Conservation (phyloP, 2,113 vertebrate species). For the Pomatostomus ruficeps region DNA sequence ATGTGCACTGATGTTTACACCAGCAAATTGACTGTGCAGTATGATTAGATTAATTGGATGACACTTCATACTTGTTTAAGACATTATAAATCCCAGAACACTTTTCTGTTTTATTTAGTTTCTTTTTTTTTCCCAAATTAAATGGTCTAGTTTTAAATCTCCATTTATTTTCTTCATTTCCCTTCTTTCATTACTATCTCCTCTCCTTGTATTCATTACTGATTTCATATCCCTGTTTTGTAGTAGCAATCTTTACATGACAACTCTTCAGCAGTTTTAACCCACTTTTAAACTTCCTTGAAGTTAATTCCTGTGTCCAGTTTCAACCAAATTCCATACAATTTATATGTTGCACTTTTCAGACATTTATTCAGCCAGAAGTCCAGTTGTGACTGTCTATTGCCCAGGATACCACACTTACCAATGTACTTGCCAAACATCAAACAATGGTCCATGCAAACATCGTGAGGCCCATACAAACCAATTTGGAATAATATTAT, state of each 20-base stretch:
- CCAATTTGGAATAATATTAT: neutral
- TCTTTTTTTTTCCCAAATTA: neutral
- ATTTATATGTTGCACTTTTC: neutral
- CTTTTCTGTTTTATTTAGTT: neutral
- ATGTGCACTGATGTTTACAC: neutral
- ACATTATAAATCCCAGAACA: neutral
- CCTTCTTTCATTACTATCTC: neutral
- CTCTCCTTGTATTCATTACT: neutral
- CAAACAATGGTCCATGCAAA: neutral
- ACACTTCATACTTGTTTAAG: neutral
- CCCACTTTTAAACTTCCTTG: neutral
- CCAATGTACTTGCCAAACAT: neutral
- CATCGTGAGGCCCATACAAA: neutral
- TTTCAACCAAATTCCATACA: neutral
- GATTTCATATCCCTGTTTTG: neutral
- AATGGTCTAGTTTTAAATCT: neutral
- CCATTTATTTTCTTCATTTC: neutral
- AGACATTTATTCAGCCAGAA: neutral
- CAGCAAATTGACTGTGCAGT: neutral
- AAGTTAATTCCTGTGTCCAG: neutral
- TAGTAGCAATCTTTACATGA: neutral
- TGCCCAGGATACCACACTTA: neutral
- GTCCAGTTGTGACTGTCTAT: neutral
- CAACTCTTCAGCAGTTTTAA: neutral
- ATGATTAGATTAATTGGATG: conserved; percentile 14